Conservation (phyloP, 2,888 invertebrate species). For the Tricholauxania praeusta region DNA sequence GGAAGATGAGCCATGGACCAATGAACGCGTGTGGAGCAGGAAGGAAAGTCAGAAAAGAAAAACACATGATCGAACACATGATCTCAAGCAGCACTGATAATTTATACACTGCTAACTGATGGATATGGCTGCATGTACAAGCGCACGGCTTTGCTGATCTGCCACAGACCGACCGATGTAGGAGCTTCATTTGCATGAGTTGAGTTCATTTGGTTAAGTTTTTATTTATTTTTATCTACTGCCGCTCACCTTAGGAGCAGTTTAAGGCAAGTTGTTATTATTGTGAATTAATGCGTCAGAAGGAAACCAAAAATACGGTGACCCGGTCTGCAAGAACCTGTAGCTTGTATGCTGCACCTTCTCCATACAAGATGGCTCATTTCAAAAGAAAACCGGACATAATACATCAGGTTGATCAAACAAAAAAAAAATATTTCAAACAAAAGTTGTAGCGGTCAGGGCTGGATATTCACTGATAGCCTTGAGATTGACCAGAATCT, state of each 20-base stretch:
- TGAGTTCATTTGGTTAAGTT: background rate
- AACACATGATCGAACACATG: background rate
- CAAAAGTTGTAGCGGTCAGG: no score
- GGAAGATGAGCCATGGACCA: slow-evolving; percentile 35
- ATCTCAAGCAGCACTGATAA: slow-evolving; percentile 7
- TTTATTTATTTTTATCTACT: background rate
- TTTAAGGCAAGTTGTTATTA: background rate
- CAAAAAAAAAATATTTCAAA: no score
- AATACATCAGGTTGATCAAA: no score
- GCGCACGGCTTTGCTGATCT: background rate
- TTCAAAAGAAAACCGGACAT: no score
- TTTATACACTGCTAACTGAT: slow-evolving; percentile 34
- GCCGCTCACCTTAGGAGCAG: slow-evolving; percentile 23
- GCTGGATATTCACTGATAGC: no score
- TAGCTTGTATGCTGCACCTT: no score
- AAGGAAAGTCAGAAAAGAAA: background rate
- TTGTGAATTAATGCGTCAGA: no score
- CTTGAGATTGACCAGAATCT: no score
- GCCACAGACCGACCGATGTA: background rate
- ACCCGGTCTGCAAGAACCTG: no score
- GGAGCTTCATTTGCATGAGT: no score
- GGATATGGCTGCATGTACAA: slow-evolving; percentile 10
- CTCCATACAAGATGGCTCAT: no score
- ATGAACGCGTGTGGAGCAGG: background rate
- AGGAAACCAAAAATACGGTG: no score